Conservation (phyloP, 2,797 vertebrate species). For the Phaenicophaeus curvirostris region DNA sequence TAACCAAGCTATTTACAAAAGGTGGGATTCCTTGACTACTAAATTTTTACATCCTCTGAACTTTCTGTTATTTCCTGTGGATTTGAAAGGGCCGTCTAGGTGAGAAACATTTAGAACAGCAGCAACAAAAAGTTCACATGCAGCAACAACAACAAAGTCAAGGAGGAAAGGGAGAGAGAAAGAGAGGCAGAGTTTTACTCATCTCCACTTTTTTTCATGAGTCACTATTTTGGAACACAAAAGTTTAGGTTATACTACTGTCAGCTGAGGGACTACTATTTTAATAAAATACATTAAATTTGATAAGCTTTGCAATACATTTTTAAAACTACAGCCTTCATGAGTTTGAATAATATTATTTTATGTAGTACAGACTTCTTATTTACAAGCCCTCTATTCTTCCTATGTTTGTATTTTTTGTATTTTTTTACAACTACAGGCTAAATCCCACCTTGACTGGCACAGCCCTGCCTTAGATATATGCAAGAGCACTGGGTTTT, state of each 20-base stretch:
- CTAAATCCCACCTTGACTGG: neutral
- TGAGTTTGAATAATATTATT: neutral
- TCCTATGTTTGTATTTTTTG: neutral
- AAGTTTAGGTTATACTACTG: neutral
- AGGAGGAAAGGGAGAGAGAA: neutral
- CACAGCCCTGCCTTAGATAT: neutral
- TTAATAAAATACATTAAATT: neutral
- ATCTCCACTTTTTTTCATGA: neutral
- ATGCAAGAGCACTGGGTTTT: neutral
- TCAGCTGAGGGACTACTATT: neutral
- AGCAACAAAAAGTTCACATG: neutral
- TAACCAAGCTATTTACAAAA: neutral
- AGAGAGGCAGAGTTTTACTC: neutral
- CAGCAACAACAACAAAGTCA: neutral
- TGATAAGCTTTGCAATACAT: neutral
- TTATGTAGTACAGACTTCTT: neutral
- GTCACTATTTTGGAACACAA: neutral
- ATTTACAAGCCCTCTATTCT: neutral
- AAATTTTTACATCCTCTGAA: neutral
- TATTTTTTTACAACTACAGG: neutral
- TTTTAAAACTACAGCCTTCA: neutral
- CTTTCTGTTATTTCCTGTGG: neutral
- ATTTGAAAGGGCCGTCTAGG: neutral
- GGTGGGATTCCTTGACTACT: neutral
- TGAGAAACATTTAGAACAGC: neutral